Conservation (phyloP, 2,888 invertebrate species). For the Sarcophaga caerulescens region DNA sequence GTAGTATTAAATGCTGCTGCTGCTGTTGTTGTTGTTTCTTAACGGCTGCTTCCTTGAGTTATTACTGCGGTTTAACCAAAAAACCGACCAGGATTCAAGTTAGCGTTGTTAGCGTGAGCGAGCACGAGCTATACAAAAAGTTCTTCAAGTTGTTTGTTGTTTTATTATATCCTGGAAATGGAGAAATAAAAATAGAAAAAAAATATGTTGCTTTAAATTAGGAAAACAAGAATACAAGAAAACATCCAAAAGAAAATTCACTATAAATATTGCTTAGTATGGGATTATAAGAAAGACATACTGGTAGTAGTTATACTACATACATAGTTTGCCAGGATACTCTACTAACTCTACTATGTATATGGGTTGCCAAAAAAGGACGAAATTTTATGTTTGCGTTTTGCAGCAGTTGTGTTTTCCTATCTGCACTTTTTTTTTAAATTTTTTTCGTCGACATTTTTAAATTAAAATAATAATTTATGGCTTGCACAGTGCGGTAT, state of each 20-base stretch:
- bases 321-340: not conserved
- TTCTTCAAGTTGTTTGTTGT: conserved; percentile 6
- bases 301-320: not conserved
- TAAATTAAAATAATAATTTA: conserved; percentile 57
- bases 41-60: conserved; percentile 64
- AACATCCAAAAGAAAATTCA: conserved; percentile 25
- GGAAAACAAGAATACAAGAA: conserved; percentile 54
- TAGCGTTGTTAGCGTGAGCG: not conserved
- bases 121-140: conserved; percentile 17
- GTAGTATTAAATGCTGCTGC: not conserved
- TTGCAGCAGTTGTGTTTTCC: conserved; percentile 20
- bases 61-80: conserved; percentile 66
- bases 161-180: conserved; percentile 48
- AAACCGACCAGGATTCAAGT: conserved; percentile 10
- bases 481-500: conserved; percentile 60
- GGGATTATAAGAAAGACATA: conserved; percentile 33
- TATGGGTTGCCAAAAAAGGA: conserved; percentile 48
- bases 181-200: conserved; percentile 37
- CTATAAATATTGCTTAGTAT: conserved; percentile 47
- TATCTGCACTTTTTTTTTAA: not conserved
- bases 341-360: not conserved
- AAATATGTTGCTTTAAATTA: conserved; percentile 53
- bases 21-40: conserved; percentile 31
- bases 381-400: conserved; percentile 28
- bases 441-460: not conserved